Percentiles rank a stretch among this genome's conserved stretches.
phyloP scores from a whole-genome alignment of 2,888 invertebrate genomes.

The Imbricaverruca yamaguchii region DNA sequence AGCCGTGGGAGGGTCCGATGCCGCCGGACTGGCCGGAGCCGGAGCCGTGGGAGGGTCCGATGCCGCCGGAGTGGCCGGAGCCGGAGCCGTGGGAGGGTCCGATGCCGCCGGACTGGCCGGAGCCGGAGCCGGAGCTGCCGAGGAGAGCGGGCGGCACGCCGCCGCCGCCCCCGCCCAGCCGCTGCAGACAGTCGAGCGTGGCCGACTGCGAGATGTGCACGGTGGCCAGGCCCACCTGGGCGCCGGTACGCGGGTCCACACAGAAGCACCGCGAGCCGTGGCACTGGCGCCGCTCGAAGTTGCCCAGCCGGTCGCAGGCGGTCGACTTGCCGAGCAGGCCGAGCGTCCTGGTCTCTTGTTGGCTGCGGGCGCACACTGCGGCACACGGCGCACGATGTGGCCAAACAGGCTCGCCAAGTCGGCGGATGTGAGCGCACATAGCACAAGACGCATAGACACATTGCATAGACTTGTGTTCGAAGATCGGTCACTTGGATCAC shows the following conservation, averaged over 20 bases:
- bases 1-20: slow-evolving; percentile 22
- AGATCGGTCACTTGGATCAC: too few species aligned
- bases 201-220: background rate
- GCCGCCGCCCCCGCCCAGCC: background rate
- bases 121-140: background rate
- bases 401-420: too few species aligned
- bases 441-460: too few species aligned
- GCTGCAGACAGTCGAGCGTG: background rate
- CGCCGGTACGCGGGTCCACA: slow-evolving; percentile 28
- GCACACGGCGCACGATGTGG: background rate
- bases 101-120: background rate
- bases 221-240: background rate
- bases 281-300: slow-evolving; percentile 32
- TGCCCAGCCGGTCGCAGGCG: slow-evolving; percentile 30
- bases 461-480: too few species aligned
- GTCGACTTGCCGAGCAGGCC: slow-evolving; percentile 23
- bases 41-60: slow-evolving; percentile 6
- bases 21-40: slow-evolving; percentile 28
- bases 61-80: too few species aligned
- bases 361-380: background rate
- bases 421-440: too few species aligned
- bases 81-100: too few species aligned
- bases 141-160: background rate
- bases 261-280: slow-evolving; percentile 31
- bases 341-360: background rate